A percentile compares a stretch with the other conserved stretches of the same genome.
phyloP scores from a whole-genome alignment of 2,797 vertebrate genomes.

The Darevskia mixta region DNA sequence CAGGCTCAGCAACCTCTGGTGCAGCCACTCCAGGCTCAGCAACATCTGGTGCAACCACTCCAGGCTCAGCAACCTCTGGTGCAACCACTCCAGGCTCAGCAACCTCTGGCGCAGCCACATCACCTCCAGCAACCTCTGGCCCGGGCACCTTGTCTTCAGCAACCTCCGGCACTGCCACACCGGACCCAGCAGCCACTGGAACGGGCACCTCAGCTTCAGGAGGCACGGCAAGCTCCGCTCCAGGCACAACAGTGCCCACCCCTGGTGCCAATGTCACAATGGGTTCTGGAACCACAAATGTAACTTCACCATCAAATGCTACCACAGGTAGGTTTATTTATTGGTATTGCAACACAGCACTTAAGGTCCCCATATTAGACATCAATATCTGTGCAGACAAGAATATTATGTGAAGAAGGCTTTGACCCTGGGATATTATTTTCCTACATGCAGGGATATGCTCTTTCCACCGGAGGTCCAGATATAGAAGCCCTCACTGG shows the following conservation, averaged over 20 bases:
- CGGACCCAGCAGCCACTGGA: background rate
- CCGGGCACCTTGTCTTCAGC: background rate
- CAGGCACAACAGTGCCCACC: background rate
- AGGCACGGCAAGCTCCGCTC: rapidly evolving
- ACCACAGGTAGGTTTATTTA: slow-evolving; percentile 11
- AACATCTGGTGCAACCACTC: background rate
- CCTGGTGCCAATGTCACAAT: background rate
- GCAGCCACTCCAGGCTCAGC: background rate
- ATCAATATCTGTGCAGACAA: background rate
- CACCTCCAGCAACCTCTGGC: background rate
- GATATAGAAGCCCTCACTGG: too few species aligned
- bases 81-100: background rate
- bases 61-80: too few species aligned
- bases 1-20: too few species aligned
- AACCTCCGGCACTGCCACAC: background rate
- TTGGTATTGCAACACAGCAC: background rate
- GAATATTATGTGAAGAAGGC: too few species aligned
- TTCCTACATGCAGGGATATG: background rate
- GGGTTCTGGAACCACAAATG: background rate
- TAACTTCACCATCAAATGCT: background rate
- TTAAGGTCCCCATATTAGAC: background rate
- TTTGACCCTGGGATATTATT: background rate
- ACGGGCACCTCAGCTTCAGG: background rate
- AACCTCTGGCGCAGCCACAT: background rate
- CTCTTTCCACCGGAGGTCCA: background rate